Conservation (phyloP, 2,113 vertebrate species). For the Callaeas wilsoni region DNA sequence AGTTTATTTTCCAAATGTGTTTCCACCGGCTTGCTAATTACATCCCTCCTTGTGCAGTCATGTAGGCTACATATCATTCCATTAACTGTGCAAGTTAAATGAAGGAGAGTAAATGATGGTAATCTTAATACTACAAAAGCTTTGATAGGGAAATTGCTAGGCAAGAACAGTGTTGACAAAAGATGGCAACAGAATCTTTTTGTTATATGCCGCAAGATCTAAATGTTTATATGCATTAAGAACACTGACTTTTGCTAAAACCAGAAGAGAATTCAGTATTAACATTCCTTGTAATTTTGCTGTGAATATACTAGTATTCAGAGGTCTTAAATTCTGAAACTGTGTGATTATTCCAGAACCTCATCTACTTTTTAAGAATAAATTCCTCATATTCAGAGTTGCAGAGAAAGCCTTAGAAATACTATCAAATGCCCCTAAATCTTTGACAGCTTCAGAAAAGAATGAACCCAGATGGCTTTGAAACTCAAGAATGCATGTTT, state of each 20-base stretch:
- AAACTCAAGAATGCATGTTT: not conserved
- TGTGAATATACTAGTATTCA: not conserved
- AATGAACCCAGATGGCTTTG: not conserved
- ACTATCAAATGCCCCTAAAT: not conserved
- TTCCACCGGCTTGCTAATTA: constrained; percentile 14
- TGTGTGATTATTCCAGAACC: not conserved
- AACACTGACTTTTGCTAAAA: not conserved
- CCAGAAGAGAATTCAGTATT: not conserved
- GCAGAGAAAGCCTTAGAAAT: not conserved
- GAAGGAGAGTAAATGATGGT: constrained; percentile 12
- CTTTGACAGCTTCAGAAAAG: not conserved
- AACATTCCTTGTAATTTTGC: not conserved
- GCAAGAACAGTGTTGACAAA: not conserved
- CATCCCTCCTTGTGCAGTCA: not conserved
- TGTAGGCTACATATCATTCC: not conserved
- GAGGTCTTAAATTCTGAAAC: not conserved
- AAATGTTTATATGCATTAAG: not conserved
- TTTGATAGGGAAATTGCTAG: constrained; percentile 12
- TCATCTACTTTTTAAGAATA: not conserved
- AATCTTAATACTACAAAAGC: not conserved
- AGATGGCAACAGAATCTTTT: not conserved
- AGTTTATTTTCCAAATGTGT: constrained; percentile 11
- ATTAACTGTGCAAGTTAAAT: constrained; percentile 4
- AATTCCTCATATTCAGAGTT: not conserved
- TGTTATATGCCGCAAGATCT: not conserved